Evolutionary conservation across 2,797 vertebrate species (phyloP).

Genomic region (Hyperoplus lanceolatus): DNA sequence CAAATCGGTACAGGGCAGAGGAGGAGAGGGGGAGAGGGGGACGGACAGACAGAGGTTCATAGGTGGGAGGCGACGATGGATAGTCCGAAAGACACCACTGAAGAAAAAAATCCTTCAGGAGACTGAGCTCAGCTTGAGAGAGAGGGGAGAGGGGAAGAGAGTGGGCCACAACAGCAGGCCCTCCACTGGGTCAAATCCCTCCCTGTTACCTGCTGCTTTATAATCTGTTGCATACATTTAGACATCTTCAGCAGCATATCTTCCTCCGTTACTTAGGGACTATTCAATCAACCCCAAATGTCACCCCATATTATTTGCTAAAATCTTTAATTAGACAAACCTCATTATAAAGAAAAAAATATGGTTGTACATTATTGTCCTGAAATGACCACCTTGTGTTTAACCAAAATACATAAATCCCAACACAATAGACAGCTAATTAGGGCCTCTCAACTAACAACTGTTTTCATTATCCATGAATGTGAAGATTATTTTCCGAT

Average conservation of each 20-base stretch:
- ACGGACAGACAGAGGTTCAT: slow-evolving; percentile 27
- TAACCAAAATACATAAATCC: slow-evolving; percentile 32
- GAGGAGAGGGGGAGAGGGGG: slow-evolving; percentile 20
- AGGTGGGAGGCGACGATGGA: slow-evolving; percentile 20
- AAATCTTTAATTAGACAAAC: slow-evolving; percentile 14
- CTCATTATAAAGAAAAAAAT: slow-evolving; percentile 10
- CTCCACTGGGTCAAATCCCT: slow-evolving; percentile 55
- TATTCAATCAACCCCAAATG: slow-evolving; percentile 6
- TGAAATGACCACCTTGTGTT: slow-evolving; percentile 17
- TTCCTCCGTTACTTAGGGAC: neutral
- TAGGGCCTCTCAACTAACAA: slow-evolving; percentile 39
- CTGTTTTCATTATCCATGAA: slow-evolving; percentile 31
- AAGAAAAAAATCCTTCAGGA: slow-evolving; percentile 50
- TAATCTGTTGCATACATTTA: neutral
- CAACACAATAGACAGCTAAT: slow-evolving; percentile 45
- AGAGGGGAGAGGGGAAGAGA: slow-evolving; percentile 41
- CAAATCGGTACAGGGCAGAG: slow-evolving; percentile 19
- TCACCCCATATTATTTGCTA: slow-evolving; percentile 27
- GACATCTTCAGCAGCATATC: neutral
- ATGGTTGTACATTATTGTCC: slow-evolving; percentile 14
- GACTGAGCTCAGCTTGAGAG: slow-evolving; percentile 45
- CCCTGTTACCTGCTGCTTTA: slow-evolving; percentile 21
- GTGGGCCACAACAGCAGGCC: slow-evolving; percentile 50
- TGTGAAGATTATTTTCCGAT: slow-evolving; percentile 18
- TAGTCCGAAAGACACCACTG: slow-evolving; percentile 56